Base-by-base conservation (phyloP, 2,888 invertebrate species). In the Electrophaes corylata region DNA sequence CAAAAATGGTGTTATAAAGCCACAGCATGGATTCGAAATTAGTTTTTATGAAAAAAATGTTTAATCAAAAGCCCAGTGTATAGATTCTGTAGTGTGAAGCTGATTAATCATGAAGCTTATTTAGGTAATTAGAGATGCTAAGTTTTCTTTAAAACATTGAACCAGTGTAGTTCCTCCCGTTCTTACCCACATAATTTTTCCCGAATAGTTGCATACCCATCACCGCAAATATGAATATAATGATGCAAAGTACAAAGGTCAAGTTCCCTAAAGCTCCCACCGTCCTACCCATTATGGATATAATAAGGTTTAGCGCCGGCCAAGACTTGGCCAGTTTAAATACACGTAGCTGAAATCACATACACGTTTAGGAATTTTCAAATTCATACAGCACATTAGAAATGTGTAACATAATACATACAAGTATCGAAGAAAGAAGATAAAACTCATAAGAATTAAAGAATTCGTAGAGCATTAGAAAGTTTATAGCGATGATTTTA, bases 191-290 rank as follows among this genome's bases (percentile, higher is more conserved):
- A 86, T 98, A 98, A 91, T 97, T 97, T 92, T 97, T 96, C 77
- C 98, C 98, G 93, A 99, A 99, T 78, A 99, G 94, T 93, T 99
- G 98, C 98, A 98, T 99, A 84, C 98, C 98, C 97, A 98, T 98
- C 79, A 98, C 98, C 88, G 98, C 98, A 88, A 98, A 98, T 91
- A 98, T 98, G 94, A 98, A 98, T 93, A 98, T 97, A 92, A 98
- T 98, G 92, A 98, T 98, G 88, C 96, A 96, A 89, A 98, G 94
- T 81, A 98, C 98, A 93, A 98, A 97, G 78, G 97, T 98, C 91
- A 98, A 93, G 93, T 98, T 98, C 93, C 97, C 98, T 92, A 98
- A 93, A 82, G 98, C 98, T 82, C 98, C 98, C 93, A 98, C 96
- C 43, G 98, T 98, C 93, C 97, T 95, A 78, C 97, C 98, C 96